A percentile compares a stretch with the other conserved stretches of the same genome.
phyloP scores from a whole-genome alignment of 2,888 invertebrate species.

The Serripes groenlandicus region DNA sequence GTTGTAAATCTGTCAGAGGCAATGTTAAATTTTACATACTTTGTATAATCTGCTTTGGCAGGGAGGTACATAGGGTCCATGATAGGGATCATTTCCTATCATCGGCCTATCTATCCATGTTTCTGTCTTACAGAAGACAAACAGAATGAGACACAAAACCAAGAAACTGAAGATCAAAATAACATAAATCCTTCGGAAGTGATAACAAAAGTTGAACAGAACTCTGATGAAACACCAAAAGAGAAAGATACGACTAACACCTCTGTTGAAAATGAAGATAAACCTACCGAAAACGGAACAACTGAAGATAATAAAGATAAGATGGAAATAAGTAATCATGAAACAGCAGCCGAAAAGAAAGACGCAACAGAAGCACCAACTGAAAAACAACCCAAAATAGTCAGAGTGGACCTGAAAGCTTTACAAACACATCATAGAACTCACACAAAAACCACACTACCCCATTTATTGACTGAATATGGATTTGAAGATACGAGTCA shows the following conservation, averaged over 20 bases:
- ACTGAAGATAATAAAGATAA: constrained; percentile 23
- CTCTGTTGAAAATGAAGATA: not conserved
- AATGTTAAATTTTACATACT: too few species aligned
- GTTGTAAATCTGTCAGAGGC: too few species aligned
- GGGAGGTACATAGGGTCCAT: too few species aligned
- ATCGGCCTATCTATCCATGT: too few species aligned
- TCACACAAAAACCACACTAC: constrained; percentile 71
- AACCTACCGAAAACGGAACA: constrained; percentile 17
- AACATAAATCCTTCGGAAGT: constrained; percentile 2
- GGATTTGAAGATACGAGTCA: constrained; percentile 69
- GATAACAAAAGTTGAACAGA: constrained; percentile 5
- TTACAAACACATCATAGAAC: constrained; percentile 53
- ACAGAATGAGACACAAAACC: not conserved
- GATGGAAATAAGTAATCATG: too few species aligned
- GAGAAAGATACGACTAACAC: not conserved
- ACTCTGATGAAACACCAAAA: not conserved
- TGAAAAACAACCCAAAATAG: constrained; percentile 19
- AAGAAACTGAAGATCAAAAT: not conserved
- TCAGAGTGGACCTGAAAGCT: constrained; percentile 32
- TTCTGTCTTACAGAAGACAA: constrained; percentile 13
- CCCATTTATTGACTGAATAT: constrained; percentile 71
- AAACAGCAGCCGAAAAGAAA: constrained; percentile 9
- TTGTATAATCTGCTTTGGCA: too few species aligned
- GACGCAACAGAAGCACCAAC: not conserved
- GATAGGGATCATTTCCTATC: too few species aligned